Conservation (phyloP, 2,888 invertebrate genomes). For the Willowsia nigromaculata region DNA sequence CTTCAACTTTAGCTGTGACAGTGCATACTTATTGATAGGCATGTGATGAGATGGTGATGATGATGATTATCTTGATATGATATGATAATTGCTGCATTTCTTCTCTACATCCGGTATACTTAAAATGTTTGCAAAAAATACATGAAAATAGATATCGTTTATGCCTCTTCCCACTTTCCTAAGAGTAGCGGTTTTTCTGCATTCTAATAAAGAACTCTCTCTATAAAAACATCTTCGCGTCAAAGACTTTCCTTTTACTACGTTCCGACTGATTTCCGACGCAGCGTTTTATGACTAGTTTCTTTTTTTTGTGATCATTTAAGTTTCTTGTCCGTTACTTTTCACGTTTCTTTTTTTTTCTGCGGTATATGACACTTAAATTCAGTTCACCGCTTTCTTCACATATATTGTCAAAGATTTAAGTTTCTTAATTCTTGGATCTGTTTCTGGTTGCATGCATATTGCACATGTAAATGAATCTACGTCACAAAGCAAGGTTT, state of each 20-base stretch:
- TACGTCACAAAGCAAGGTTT: constrained; percentile 6
- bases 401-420: not conserved
- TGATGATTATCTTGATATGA: not conserved
- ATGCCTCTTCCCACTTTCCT: too few species aligned
- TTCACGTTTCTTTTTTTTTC: not conserved
- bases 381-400: not conserved
- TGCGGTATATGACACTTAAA: not conserved
- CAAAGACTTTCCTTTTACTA: not conserved
- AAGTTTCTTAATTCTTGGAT: too few species aligned
- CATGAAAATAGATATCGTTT: too few species aligned
- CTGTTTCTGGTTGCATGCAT: not conserved
- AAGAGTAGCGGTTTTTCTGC: not conserved
- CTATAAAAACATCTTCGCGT: not conserved
- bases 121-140: too few species aligned
- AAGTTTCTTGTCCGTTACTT: not conserved
- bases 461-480: not conserved
- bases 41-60: not conserved
- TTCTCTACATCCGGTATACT: too few species aligned
- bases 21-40: too few species aligned
- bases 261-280: constrained; percentile 42
- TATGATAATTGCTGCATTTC: constrained; percentile 23
- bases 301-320: not conserved
- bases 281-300: not conserved
- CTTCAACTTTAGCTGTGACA: too few species aligned
- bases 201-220: not conserved